phyloP scores from a whole-genome alignment of 1,140 invertebrate genomes.

The Pseudomyrmex gracilis region DNA sequence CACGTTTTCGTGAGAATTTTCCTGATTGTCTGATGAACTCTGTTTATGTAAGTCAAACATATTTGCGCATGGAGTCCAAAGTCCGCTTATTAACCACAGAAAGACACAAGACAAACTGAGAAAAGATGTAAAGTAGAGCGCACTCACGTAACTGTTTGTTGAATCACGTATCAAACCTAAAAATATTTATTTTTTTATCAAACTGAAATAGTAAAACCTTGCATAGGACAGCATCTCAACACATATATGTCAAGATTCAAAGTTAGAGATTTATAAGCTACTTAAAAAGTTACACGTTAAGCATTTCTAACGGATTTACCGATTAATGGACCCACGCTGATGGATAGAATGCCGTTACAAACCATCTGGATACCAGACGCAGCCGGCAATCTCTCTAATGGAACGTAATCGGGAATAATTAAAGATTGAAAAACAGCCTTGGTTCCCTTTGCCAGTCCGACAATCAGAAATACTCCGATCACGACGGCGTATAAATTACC shows the following conservation, averaged over 20 bases:
- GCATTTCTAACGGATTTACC: slow-evolving; percentile 74
- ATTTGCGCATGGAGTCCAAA: slow-evolving; percentile 45
- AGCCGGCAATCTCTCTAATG: slow-evolving; percentile 88
- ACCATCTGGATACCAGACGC: slow-evolving; percentile 89
- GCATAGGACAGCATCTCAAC: too few species aligned
- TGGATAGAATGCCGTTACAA: slow-evolving; percentile 84
- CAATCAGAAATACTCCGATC: slow-evolving; percentile 68
- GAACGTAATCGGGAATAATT: slow-evolving; percentile 89
- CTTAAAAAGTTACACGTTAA: background rate
- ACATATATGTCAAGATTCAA: background rate
- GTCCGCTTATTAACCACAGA: slow-evolving; percentile 74
- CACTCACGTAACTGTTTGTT: slow-evolving; percentile 73
- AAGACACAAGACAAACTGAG: slow-evolving; percentile 78
- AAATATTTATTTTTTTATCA: slow-evolving; percentile 28
- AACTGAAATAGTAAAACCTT: background rate
- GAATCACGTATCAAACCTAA: slow-evolving; percentile 80
- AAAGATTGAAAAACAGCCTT: slow-evolving; percentile 89
- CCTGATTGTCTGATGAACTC: background rate
- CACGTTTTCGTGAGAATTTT: slow-evolving; percentile 11
- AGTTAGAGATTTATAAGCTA: background rate
- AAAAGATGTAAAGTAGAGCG: slow-evolving; percentile 73
- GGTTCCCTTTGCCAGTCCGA: slow-evolving; percentile 90
- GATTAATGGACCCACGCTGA: slow-evolving; percentile 82
- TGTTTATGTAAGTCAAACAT: background rate
- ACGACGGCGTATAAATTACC: slow-evolving; percentile 49